Evolutionary conservation across 1,140 invertebrate genomes (phyloP).

Genomic region (Aplysia californica): DNA sequence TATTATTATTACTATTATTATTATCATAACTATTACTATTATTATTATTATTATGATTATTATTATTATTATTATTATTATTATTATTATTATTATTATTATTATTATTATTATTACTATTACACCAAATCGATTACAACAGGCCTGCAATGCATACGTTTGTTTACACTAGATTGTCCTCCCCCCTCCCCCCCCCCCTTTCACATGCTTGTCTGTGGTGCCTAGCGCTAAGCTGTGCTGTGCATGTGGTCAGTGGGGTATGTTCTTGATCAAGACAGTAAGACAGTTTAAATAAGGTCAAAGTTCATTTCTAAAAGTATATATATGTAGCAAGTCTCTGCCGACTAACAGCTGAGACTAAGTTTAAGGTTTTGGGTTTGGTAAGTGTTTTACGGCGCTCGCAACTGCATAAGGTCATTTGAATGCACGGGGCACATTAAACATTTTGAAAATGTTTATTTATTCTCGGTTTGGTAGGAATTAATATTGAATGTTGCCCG

Average conservation of each 20-base stretch:
- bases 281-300: no score
- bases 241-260: neutral
- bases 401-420: no score
- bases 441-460: no score
- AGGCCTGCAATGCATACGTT: neutral
- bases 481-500: no score
- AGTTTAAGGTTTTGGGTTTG: neutral
- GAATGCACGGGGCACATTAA: no score
- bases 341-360: neutral
- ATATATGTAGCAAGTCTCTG: neutral
- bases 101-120: neutral
- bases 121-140: neutral
- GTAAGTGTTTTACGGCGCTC: no score
- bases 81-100: constrained; percentile 7
- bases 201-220: neutral
- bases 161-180: neutral
- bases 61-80: neutral
- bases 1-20: neutral
- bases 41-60: neutral
- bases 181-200: neutral
- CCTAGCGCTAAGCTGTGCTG: neutral
- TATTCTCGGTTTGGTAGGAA: no score
- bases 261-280: neutral
- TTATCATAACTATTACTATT: neutral
- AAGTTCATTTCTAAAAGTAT: no score